A percentile compares a stretch with the other conserved stretches of the same genome.
phyloP scores from a whole-genome alignment of 1,140 invertebrate genomes.

The Cataglyphis hispanica region DNA sequence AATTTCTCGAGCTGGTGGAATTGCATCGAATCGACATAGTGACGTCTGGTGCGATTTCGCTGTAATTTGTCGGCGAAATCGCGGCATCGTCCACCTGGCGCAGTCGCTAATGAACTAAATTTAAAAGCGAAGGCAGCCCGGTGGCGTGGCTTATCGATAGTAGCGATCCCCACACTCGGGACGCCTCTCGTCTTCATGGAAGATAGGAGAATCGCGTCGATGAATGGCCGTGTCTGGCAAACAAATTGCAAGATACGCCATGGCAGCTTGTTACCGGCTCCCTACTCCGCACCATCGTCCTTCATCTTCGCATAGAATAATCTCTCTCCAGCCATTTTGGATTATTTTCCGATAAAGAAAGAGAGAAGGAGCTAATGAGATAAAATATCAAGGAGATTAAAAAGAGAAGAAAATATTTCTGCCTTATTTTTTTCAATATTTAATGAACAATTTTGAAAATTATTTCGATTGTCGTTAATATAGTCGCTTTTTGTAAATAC shows the following conservation, averaged over 20 bases:
- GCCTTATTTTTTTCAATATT: too few species aligned
- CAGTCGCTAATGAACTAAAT: slow-evolving; percentile 80
- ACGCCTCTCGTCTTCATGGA: slow-evolving; percentile 83
- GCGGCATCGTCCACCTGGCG: slow-evolving; percentile 75
- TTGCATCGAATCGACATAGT: slow-evolving; percentile 33
- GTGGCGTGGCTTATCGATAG: slow-evolving; percentile 78
- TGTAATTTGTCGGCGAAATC: slow-evolving; percentile 79
- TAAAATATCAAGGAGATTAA: neutral
- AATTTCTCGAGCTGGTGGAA: neutral
- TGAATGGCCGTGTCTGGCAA: slow-evolving; percentile 85
- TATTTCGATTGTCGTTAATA: too few species aligned
- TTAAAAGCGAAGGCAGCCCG: slow-evolving; percentile 79
- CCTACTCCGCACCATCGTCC: slow-evolving; percentile 56
- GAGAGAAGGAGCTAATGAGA: neutral
- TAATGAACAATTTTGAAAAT: too few species aligned
- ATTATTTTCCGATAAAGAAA: neutral
- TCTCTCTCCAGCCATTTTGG: slow-evolving; percentile 13
- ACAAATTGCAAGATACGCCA: slow-evolving; percentile 85
- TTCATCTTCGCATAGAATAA: slow-evolving; percentile 27
- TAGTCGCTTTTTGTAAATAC: too few species aligned
- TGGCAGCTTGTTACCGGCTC: slow-evolving; percentile 82
- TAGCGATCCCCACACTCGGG: slow-evolving; percentile 76
- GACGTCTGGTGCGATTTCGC: slow-evolving; percentile 66
- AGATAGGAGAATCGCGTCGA: slow-evolving; percentile 85
- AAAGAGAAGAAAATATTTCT: neutral